phyloP scores from a whole-genome alignment of 37 sponge, comb jelly and placozoan genomes.

The Aphrocallistes beatrix region DNA sequence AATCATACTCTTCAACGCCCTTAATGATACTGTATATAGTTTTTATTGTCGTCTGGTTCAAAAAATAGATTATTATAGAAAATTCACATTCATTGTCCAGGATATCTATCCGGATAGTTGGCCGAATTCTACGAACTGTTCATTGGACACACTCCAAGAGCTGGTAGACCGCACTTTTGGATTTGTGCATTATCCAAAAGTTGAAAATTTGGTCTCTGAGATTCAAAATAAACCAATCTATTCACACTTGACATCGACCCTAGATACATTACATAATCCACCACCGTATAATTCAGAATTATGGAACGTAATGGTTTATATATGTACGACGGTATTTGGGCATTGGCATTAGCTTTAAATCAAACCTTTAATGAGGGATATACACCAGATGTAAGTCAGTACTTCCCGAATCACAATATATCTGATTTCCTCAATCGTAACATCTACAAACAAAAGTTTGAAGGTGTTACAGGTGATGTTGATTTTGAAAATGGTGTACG shows the following conservation, averaged over 20 bases:
- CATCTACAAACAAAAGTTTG: not conserved
- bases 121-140: not conserved
- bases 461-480: not conserved
- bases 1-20: not conserved
- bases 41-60: not conserved
- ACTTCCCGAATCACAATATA: too few relatives aligned
- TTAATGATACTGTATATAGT: not conserved
- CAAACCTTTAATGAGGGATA: not conserved
- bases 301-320: not conserved
- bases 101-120: not conserved
- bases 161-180: not conserved
- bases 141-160: not conserved
- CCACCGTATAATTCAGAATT: not conserved
- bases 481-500: not conserved
- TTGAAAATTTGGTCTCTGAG: not conserved
- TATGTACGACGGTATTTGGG: not conserved
- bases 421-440: not conserved
- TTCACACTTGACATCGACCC: not conserved
- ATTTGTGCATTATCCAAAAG: not conserved
- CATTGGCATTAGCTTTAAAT: not conserved
- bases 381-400: not conserved
- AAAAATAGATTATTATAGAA: not conserved
- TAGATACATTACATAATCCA: not conserved
- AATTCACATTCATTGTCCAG: not conserved
- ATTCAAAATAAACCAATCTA: not conserved